Percentiles rank a stretch among this genome's conserved stretches.
Evolutionary conservation across 1,140 invertebrate genomes (phyloP).

Genomic region (Lepidotrigona ventralis): DNA sequence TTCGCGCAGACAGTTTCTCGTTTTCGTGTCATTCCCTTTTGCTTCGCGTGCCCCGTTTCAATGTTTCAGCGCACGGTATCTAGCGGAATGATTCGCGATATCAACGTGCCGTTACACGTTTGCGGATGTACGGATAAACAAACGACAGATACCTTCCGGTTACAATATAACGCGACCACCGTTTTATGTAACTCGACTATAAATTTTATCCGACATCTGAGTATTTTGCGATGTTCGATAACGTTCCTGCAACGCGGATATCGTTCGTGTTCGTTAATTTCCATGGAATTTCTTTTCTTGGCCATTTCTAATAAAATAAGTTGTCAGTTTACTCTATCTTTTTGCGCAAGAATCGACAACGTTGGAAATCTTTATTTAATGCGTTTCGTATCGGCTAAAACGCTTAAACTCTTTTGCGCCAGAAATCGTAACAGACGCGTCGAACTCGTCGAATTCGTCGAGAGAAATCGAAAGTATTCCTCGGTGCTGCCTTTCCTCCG

Average conservation of each 20-base stretch:
- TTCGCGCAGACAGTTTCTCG: too few relatives aligned
- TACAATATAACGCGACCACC: background rate
- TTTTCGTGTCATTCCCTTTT: background rate
- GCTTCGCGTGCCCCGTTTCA: constrained; percentile 13
- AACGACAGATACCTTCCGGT: background rate
- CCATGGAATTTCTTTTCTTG: background rate
- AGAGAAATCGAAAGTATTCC: constrained; percentile 51
- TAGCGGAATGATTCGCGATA: background rate
- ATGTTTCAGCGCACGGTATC: background rate
- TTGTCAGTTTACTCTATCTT: background rate
- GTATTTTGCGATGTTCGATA: background rate
- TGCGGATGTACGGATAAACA: background rate
- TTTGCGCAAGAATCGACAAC: constrained; percentile 13
- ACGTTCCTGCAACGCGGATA: too few relatives aligned
- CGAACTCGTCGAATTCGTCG: constrained; percentile 38
- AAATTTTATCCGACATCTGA: constrained; percentile 10
- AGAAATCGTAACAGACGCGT: constrained; percentile 18
- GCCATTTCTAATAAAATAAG: background rate
- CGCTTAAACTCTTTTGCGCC: constrained; percentile 46
- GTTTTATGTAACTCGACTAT: constrained; percentile 16
- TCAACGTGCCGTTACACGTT: background rate
- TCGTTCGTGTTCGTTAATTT: background rate
- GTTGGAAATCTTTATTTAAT: constrained; percentile 24
- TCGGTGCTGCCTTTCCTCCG: background rate
- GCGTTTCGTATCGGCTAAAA: background rate